These are phyloP conservation scores for Actinemys pallida DNA, from an alignment of 2,113 vertebrate genomes.

Conservation along the genomic window DNA sequence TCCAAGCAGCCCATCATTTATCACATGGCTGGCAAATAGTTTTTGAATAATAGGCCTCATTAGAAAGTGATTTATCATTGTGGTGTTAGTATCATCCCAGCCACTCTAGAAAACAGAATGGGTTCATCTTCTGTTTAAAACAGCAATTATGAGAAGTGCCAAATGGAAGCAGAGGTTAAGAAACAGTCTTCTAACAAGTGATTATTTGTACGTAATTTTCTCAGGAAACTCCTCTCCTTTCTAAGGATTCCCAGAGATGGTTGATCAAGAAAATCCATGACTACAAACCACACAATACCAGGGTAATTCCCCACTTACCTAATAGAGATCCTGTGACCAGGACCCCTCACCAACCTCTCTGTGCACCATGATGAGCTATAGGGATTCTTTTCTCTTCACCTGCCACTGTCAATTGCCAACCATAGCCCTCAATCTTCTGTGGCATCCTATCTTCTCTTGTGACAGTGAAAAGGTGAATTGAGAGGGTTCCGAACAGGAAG, in stretches of 20 bases:
- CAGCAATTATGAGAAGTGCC: not conserved
- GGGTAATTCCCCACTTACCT: not conserved
- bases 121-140: not conserved
- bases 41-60: constrained; percentile 33
- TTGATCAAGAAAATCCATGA: not conserved
- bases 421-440: not conserved
- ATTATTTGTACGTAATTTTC: constrained; percentile 23
- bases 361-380: not conserved
- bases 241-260: not conserved
- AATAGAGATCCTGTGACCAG: not conserved
- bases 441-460: not conserved
- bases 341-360: not conserved
- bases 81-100: not conserved
- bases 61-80: constrained; percentile 11
- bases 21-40: constrained; percentile 7
- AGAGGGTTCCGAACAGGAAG: not conserved
- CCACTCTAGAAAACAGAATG: not conserved
- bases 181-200: not conserved
- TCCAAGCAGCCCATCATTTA: not conserved
- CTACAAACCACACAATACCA: not conserved
- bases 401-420: not conserved
- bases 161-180: constrained; percentile 3
- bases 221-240: constrained; percentile 6
- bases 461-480: not conserved
- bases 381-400: not conserved